Conservation (phyloP, 2,113 vertebrate species). For the Chloebia gouldiae region DNA sequence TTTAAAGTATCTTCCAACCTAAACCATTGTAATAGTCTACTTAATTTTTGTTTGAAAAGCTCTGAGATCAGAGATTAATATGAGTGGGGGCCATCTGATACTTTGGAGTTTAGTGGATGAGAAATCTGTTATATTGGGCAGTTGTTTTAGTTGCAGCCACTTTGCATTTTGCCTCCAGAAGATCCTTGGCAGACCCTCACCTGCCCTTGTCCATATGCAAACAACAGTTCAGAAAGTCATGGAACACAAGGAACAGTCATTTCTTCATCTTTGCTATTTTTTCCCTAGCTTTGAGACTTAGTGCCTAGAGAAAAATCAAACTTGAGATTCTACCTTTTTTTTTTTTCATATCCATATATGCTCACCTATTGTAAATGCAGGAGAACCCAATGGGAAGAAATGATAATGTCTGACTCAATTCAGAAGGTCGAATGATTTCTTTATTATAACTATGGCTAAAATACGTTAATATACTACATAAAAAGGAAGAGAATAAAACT, state of each 20-base stretch:
- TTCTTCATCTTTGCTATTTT: too few species aligned
- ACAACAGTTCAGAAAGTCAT: slow-evolving; percentile 91
- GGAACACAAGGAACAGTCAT: slow-evolving; percentile 87
- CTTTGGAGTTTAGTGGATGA: not conserved
- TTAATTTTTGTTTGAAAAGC: not conserved
- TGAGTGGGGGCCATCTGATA: too few species aligned
- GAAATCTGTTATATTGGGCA: accelerated
- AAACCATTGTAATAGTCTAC: not conserved
- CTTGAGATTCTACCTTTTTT: not conserved
- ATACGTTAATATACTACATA: too few species aligned
- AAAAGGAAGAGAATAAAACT: too few species aligned
- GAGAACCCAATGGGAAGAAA: too few species aligned
- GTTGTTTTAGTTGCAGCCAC: not conserved
- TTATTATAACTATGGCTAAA: too few species aligned
- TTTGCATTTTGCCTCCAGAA: slow-evolving; percentile 81
- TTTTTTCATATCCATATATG: not conserved
- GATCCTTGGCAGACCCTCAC: slow-evolving; percentile 88
- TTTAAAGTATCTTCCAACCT: not conserved
- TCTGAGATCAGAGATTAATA: not conserved
- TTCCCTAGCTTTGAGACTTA: slow-evolving; percentile 93
- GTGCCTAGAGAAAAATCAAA: slow-evolving; percentile 70
- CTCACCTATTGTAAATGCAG: too few species aligned
- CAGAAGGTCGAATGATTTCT: too few species aligned
- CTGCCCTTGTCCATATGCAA: slow-evolving; percentile 94
- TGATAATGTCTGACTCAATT: too few species aligned